A percentile compares a stretch with the other conserved stretches of the same genome.
Evolutionary conservation across 2,888 invertebrate genomes (phyloP).

Genomic region (Chrysolina haemoptera): DNA sequence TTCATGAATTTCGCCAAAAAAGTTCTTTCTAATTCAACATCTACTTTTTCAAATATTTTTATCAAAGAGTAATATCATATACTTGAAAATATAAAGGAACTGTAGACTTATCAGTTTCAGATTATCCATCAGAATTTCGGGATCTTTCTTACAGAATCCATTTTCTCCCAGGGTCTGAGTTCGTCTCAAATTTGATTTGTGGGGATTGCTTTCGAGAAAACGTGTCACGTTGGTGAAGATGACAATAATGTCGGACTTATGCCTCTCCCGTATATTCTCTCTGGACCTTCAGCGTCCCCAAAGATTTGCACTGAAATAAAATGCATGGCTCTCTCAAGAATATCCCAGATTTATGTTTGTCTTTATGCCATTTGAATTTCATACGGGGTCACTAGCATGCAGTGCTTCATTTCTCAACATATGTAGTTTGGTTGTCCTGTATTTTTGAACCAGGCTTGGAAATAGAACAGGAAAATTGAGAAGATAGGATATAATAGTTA

Average conservation of each 20-base stretch:
- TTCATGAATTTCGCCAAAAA: too few relatives aligned
- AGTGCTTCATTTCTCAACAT: not conserved
- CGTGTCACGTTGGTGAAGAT: not conserved
- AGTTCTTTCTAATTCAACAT: too few relatives aligned
- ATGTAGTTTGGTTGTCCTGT: too few relatives aligned
- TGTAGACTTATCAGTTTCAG: too few relatives aligned
- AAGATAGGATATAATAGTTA: too few relatives aligned
- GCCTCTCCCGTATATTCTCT: not conserved
- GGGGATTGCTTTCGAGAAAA: not conserved
- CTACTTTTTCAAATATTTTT: too few relatives aligned
- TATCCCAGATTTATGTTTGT: not conserved
- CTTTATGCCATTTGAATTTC: not conserved
- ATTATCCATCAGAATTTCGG: too few relatives aligned
- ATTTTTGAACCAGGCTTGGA: too few relatives aligned
- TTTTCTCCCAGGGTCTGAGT: not conserved
- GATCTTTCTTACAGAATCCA: not conserved
- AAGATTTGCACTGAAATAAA: not conserved
- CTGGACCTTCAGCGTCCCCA: not conserved
- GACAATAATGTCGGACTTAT: not conserved
- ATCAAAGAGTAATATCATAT: too few relatives aligned
- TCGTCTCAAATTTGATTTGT: not conserved
- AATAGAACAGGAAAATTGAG: too few relatives aligned
- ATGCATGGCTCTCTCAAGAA: not conserved
- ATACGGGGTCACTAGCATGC: not conserved
- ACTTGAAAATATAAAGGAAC: too few relatives aligned